These are phyloP conservation scores for Drosophila insularis DNA, from an alignment of 1,140 invertebrate genomes.

Conservation along the genomic window DNA sequence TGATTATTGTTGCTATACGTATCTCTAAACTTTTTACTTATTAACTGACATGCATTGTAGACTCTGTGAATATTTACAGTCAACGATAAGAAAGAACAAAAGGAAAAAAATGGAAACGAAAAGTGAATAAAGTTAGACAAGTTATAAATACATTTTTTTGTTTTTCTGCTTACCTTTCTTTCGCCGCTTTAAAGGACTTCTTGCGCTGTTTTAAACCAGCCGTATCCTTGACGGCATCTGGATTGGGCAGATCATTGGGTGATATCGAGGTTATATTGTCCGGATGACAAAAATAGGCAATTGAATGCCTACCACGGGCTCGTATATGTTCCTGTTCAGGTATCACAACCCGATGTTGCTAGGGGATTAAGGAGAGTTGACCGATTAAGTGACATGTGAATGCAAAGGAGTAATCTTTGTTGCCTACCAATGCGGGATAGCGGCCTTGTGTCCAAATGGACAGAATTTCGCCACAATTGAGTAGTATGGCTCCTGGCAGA, in stretches of 20 bases:
- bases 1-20: slow-evolving; percentile 85
- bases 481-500: slow-evolving; percentile 89
- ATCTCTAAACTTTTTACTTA: slow-evolving; percentile 87
- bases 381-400: neutral
- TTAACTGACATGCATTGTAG: slow-evolving; percentile 87
- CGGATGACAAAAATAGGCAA: slow-evolving; percentile 91
- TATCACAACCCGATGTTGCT: slow-evolving; percentile 89
- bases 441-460: slow-evolving; percentile 89
- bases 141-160: neutral
- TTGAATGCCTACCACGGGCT: slow-evolving; percentile 86
- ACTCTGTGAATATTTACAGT: slow-evolving; percentile 80
- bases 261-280: slow-evolving; percentile 84
- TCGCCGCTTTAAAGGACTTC: slow-evolving; percentile 81
- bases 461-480: slow-evolving; percentile 91
- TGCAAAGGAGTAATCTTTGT: neutral
- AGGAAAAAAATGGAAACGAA: slow-evolving; percentile 16
- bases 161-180: slow-evolving; percentile 67
- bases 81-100: slow-evolving; percentile 28
- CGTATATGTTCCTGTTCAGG: slow-evolving; percentile 85
- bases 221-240: slow-evolving; percentile 77
- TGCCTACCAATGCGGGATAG: slow-evolving; percentile 87
- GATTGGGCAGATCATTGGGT: slow-evolving; percentile 82
- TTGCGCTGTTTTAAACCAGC: slow-evolving; percentile 83
- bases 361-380: slow-evolving; percentile 34
- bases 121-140: slow-evolving; percentile 32